Evolutionary conservation across 2,888 invertebrate genomes (phyloP), one percentile per base, ranked within the genome.

Genomic region (Periphyllus acericola): DNA sequence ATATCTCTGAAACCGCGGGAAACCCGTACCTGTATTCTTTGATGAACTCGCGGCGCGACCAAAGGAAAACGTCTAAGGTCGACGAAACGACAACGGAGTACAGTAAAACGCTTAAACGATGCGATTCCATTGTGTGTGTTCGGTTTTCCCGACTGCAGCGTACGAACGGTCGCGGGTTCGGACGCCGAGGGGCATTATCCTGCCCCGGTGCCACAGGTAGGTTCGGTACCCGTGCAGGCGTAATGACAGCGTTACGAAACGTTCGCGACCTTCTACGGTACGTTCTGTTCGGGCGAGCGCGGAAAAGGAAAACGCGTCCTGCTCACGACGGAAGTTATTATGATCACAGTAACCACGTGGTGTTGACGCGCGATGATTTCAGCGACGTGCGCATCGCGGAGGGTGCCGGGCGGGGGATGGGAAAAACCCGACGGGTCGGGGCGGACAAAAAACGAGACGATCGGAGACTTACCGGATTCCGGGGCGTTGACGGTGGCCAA

Each of bases 191-290:
- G 14, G 3, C 19, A 21, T 21, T 21, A 21, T 3, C 19, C 60
- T 6, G 21, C 60, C 46, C 8, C 25, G 5, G 6, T 60, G 60
- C 21, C 8, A 60, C 9, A 46, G 14, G 14, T 14, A 46, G 2
- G 0, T 46, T 14, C 11, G 14, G 14, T 46, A 46, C n/a, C n/a
- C n/a, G n/a, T n/a, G n/a, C n/a, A n/a, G 60, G 6, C 8, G 25
- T 60, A 25, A 0, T 2, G 4, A 1, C 0, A 34, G 34, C 72
- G 34, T 72, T 72, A 46, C 76, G 46, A 76, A 76, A 46, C 76
- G 46, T 46, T 46, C 40, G 40, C 76, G 76, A 78, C 78, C 78
- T 46, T 78, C 52, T 55, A 55, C n/a, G n/a, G 78, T 55, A 78
- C 32, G 78, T 78, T 78, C 55, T 78, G 46, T 76, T 46, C 9